Evolutionary conservation across 2,888 invertebrate genomes (phyloP).

Genomic region (Brachypterus glaber): DNA sequence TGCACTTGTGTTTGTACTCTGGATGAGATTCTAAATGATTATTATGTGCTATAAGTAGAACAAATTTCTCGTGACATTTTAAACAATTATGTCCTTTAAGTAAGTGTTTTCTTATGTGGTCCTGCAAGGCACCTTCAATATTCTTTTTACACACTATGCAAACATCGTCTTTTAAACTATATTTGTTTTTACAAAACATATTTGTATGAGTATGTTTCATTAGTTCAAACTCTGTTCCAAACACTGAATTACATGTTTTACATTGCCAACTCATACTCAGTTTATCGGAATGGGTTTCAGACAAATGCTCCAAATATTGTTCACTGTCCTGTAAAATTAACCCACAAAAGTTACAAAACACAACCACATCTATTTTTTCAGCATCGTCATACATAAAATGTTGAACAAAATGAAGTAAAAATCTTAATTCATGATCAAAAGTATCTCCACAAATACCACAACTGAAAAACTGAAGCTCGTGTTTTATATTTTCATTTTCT

Average conservation of each 20-base stretch:
- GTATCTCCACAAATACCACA: neutral
- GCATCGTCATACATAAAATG: neutral
- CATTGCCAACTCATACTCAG: neutral
- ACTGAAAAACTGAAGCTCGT: neutral
- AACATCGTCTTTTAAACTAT: neutral
- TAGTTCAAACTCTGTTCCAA: neutral
- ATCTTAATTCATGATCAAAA: neutral
- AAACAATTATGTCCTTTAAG: neutral
- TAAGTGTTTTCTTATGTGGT: constrained; percentile 1
- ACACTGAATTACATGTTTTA: neutral
- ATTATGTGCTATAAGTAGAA: neutral
- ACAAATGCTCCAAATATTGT: neutral
- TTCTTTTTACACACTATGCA: neutral
- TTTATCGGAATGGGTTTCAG: neutral
- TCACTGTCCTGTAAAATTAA: neutral
- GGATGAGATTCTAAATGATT: neutral
- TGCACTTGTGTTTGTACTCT: constrained; percentile 1
- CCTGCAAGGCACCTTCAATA: neutral
- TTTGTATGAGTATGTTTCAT: neutral
- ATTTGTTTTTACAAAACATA: neutral
- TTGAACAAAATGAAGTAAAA: neutral
- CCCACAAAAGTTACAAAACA: constrained; percentile 1
- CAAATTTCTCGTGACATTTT: neutral
- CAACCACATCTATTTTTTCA: neutral
- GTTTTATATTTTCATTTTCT: neutral